Evolutionary conservation across 2,888 invertebrate genomes (phyloP).

Genomic region (Synergus japonicus): DNA sequence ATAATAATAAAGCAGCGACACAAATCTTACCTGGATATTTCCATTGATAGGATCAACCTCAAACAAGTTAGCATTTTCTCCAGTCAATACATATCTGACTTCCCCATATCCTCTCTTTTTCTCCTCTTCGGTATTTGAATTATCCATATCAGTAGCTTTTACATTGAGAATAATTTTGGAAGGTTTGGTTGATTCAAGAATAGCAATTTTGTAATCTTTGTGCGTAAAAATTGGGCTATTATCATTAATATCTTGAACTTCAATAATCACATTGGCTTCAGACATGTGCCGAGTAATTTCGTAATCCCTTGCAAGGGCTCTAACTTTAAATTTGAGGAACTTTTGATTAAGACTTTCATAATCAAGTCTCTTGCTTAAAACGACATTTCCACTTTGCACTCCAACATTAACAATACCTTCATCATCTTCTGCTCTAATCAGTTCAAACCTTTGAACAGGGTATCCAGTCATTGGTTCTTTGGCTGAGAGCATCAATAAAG

Average conservation of each 20-base stretch:
- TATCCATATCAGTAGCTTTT: conserved; percentile 85
- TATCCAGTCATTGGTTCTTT: conserved; percentile 85
- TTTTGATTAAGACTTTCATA: conserved; percentile 85
- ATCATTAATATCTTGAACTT: conserved; percentile 88
- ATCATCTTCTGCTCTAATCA: conserved; percentile 69
- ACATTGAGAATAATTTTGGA: conserved; percentile 84
- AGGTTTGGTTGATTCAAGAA: conserved; percentile 84
- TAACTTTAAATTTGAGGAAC: conserved; percentile 77
- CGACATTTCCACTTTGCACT: conserved; percentile 87
- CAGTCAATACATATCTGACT: conserved; percentile 85
- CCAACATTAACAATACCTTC: conserved; percentile 74
- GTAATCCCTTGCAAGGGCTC: conserved; percentile 76
- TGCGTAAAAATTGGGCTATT: conserved; percentile 86
- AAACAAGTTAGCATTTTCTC: conserved; percentile 87
- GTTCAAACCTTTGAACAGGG: conserved; percentile 79
- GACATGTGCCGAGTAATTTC: conserved; percentile 79
- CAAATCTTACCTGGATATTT: conserved; percentile 80
- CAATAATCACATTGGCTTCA: conserved; percentile 84
- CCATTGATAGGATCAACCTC: conserved; percentile 85
- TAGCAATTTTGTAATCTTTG: conserved; percentile 84
- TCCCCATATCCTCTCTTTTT: conserved; percentile 82
- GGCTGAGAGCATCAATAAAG: conserved; percentile 84
- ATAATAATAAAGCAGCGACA: not conserved
- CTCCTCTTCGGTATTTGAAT: conserved; percentile 79
- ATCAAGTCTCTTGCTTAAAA: conserved; percentile 86